Base-by-base conservation (phyloP, 2,888 invertebrate genomes). In the Standfussiana lucernea region DNA sequence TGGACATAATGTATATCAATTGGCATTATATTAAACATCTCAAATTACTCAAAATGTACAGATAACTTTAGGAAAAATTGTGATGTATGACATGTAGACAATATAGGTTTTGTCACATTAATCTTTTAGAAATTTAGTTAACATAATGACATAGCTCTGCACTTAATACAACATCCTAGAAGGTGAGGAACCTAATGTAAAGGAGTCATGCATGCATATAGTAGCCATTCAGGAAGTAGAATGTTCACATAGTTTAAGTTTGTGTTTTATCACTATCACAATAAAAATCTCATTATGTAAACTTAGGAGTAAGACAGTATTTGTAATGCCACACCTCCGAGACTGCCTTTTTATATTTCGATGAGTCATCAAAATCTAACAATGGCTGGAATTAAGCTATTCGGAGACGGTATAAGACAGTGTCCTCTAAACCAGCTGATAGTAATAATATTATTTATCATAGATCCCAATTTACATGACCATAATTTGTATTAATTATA, bases 31-130 rank as follows among this genome's bases (percentile, higher is more conserved):
- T 86, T 92, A 91, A 87, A 93, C 91, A 93, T 91, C 90, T 91
- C 92, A 93, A 95, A 94, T 93, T 94, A 94, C 92, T 93, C 92
- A 92, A 92, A 93, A 92, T 96, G 97, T 97, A 97, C 97, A 97
- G 97, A 95, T 97, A 96, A 96, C 93, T 95, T 96, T 97, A 97
- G 97, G 96, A 94, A 96, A 96, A 96, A 96, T 96, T 97, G 97
- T 97, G 97, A 97, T 97, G 97, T 97, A 97, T 96, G 97, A 96
- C 95, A 94, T 95, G 95, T 97, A 97, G 97, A 97, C 97, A 96
- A 97, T 97, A 96, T 96, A 96, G 95, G 94, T 93, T 94, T 95
- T 96, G 95, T 96, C 97, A 95, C 95, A 95, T 95, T 94, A 94
- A 95, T 93, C 93, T 94, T 91, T 94, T 95, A 95, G 95, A 93